Conservation (phyloP, 2,113 vertebrate genomes). For the Catharus bicknelli region DNA sequence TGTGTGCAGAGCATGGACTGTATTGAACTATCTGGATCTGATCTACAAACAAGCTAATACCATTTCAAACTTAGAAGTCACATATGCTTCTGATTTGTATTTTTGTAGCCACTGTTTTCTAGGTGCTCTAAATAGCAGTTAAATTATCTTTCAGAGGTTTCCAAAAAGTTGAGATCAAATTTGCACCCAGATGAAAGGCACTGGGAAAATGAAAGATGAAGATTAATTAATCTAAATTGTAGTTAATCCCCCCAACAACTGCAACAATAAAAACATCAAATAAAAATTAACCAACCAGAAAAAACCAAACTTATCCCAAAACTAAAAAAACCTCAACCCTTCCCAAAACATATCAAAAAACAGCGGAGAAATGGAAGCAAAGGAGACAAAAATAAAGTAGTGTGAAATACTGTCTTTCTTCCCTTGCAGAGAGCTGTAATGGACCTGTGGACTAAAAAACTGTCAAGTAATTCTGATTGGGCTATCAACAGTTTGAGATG, state of each 20-base stretch:
- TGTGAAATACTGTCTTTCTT: neutral
- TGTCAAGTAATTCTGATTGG: neutral
- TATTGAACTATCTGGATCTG: neutral
- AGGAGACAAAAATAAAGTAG: neutral
- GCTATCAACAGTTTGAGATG: neutral
- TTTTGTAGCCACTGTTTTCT: neutral
- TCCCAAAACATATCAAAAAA: neutral
- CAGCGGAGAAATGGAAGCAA: neutral
- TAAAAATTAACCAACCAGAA: neutral
- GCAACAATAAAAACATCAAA: neutral
- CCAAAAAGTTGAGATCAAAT: neutral
- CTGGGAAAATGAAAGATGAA: neutral
- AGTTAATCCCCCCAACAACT: neutral
- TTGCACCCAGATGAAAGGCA: neutral
- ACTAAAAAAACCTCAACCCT: accelerated
- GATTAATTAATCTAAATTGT: neutral
- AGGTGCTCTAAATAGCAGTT: neutral
- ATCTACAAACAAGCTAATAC: conserved; percentile 17
- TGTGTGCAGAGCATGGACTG: neutral
- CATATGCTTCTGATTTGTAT: neutral
- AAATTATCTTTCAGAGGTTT: neutral
- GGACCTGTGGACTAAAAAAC: neutral
- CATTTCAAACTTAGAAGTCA: conserved; percentile 30
- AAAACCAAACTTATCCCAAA: neutral
- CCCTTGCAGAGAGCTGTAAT: neutral